Evolutionary conservation across 2,888 invertebrate species (phyloP), one percentile per base, ranked within the genome.

Genomic region (Mongoloraphidia duomilia): DNA sequence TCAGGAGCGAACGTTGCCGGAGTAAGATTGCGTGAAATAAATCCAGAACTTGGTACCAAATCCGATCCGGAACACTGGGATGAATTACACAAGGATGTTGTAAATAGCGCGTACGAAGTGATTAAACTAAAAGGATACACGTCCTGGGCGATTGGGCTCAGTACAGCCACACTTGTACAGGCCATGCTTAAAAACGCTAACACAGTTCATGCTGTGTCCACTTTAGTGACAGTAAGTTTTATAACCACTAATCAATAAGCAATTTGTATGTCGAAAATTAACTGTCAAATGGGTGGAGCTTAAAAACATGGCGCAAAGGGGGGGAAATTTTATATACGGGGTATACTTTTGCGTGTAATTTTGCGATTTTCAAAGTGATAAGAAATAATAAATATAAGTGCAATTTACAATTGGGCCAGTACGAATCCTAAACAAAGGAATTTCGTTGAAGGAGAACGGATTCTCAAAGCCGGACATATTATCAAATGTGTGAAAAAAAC

Each of bases 1-100:
- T 92, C 92, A 1, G 89, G 90, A 10, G 91, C 92, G 17, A 93
- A 92, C 66, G 79, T 94, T 41, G 92, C 90, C 8, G 94, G 93
- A 8, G 90, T 92, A 0, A 77, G 84, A 4, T 73, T 93, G 49
- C 76, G 79, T 55, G 89, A 90, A 57, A 62, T 93, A 35, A 82
- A 88, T 63, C 81, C 84, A 14, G 69, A 73, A 41, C 73, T 89
- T 49, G 91, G 91, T 38, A 75, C 79, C 0, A 72, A 75, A 0
- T 68, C 74, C 0, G 92, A 93, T 65, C 69, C 76, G 1, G 91
- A 92, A 64, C 76, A 83, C 53, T 92, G 88, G 86, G 70, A 74
- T 51, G 76, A 82, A 39, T 65, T 89, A 9, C 93, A 94, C 68
- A 77, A 77, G 52, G 77, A 85, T 62, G 93, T 94, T 6, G 82